These are phyloP conservation scores for Glyptemys insculpta DNA, from an alignment of 2,797 vertebrate genomes.

Conservation along the genomic window DNA sequence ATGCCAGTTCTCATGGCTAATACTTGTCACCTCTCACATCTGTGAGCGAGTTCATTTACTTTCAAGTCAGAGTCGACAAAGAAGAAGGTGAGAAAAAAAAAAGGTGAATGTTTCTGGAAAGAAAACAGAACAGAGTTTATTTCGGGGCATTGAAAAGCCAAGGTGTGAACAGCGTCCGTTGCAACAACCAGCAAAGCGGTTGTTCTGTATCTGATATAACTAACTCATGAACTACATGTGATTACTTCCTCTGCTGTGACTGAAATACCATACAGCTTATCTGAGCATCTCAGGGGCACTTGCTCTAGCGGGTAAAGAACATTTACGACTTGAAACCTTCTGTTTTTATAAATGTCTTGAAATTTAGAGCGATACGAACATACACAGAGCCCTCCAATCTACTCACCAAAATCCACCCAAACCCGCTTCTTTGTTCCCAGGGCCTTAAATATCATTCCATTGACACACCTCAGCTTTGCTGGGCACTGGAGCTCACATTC, in stretches of 20 bases:
- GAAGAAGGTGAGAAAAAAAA: constrained; percentile 40
- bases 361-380: not conserved
- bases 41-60: constrained; percentile 60
- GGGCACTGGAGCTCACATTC: not conserved
- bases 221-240: constrained; percentile 41
- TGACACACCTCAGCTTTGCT: rapidly evolving
- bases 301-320: not conserved
- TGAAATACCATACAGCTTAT: constrained; percentile 34
- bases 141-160: constrained; percentile 56
- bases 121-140: constrained; percentile 58
- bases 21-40: not conserved
- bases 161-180: constrained; percentile 76
- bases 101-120: constrained; percentile 48
- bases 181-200: constrained; percentile 58
- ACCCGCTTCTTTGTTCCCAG: not conserved
- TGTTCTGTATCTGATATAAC: constrained; percentile 60
- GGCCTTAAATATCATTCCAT: not conserved
- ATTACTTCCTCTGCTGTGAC: constrained; percentile 64
- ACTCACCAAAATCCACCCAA: rapidly evolving
- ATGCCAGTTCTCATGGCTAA: not conserved
- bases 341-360: not conserved
- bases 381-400: not conserved
- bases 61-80: constrained; percentile 51
- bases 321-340: not conserved
- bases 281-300: constrained; percentile 29